Evolutionary conservation across 1,140 invertebrate species (phyloP), one percentile per base, ranked within the genome.

Genomic region (Drosophila lowei): DNA sequence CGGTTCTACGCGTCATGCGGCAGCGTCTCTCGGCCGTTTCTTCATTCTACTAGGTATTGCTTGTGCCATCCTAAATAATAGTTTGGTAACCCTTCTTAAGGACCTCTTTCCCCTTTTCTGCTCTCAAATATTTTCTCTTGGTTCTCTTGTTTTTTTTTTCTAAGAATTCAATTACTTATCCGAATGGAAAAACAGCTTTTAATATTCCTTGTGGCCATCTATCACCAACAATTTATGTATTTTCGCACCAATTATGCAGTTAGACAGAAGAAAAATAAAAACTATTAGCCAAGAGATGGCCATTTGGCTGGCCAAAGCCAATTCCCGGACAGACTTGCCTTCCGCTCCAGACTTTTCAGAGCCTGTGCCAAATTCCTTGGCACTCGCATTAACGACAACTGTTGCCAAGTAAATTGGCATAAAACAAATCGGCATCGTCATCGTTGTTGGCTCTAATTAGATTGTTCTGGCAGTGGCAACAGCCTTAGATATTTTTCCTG

Each of bases 401-500:
- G 81, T 88, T 86, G 83, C 81, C 81, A 86, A 88, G 63, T 67
- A 74, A 83, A 88, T 65, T 75, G 75, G 74, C 73, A 88, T 81
- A 88, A 88, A 81, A 80, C 77, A 86, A 86, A 86, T 85, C 81
- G 81, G 61, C 74, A 57, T 72, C 77, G 60, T 74, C 75, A 68
- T 72, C 54, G 71, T 57, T 72, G 57, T 76, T 74, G 52, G 76
- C 72, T 74, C 68, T 79, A 86, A 86, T 86, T 86, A 88, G 81
- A 86, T 86, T 86, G 60, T 72, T 73, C 60, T 65, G 61, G 30
- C 30, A 41, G 8, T 13, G 34, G 34, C 34, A 3, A 13, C 30
- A 13, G 34, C 11, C 34, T 38, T 38, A 11, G 34, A 38, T 13
- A 5, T 34, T 41, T 16, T 21, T 38, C 30, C 34, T 2, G 28